A percentile compares a stretch with the other conserved stretches of the same genome.
Evolutionary conservation across 2,888 invertebrate genomes (phyloP).

Genomic region (Trachelus stipa): DNA sequence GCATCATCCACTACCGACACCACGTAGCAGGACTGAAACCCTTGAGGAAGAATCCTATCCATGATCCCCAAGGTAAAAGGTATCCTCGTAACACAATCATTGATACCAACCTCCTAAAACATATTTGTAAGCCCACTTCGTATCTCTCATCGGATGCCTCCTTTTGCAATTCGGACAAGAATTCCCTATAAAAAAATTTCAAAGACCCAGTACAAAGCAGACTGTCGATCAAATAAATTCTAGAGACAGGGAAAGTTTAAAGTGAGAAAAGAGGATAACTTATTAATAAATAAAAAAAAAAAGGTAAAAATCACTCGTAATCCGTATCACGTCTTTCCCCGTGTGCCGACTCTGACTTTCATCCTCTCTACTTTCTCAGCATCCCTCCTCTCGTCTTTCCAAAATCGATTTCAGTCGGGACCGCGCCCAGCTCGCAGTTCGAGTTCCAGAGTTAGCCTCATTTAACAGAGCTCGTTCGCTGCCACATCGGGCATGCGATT

Average conservation of each 20-base stretch:
- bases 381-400: slow-evolving; percentile 46
- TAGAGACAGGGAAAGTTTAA: neutral
- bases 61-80: neutral
- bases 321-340: slow-evolving; percentile 50
- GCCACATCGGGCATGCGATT: slow-evolving; percentile 24
- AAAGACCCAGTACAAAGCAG: neutral
- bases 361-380: slow-evolving; percentile 30
- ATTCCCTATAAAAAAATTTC: neutral
- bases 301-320: slow-evolving; percentile 38
- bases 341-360: slow-evolving; percentile 8
- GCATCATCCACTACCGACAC: neutral
- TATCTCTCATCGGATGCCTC: neutral
- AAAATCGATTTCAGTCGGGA: slow-evolving; percentile 63
- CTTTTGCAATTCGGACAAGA: neutral
- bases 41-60: neutral
- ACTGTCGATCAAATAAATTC: neutral
- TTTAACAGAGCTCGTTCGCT: slow-evolving; percentile 54
- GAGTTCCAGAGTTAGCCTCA: slow-evolving; percentile 55
- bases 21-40: neutral
- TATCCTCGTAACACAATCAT: neutral
- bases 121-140: neutral
- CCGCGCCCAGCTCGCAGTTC: slow-evolving; percentile 57
- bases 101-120: neutral
- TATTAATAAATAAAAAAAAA: neutral
- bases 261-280: neutral